These are phyloP conservation scores for Luperina testacea DNA, from an alignment of 2,888 invertebrate genomes.

Conservation along the genomic window DNA sequence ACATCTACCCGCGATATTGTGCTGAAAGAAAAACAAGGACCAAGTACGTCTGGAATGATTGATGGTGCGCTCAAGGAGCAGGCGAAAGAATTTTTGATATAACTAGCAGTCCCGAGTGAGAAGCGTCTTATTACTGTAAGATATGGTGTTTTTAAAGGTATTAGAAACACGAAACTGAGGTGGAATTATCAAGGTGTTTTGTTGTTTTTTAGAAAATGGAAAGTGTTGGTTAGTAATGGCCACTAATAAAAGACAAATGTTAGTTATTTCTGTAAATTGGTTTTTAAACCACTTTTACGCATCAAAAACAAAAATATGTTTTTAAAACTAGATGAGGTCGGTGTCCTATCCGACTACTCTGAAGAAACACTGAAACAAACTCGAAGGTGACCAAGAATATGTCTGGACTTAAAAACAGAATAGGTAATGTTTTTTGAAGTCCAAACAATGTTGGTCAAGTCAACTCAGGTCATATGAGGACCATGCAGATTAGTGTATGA, in stretches of 20 bases:
- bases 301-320: neutral
- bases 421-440: neutral
- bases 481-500: neutral
- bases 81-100: slow-evolving; percentile 54
- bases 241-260: neutral
- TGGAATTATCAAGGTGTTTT: neutral
- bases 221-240: neutral
- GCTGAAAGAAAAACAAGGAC: slow-evolving; percentile 60
- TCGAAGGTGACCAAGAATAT: neutral
- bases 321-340: neutral
- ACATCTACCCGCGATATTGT: slow-evolving; percentile 46
- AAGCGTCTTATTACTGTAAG: slow-evolving; percentile 45
- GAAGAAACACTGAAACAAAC: neutral
- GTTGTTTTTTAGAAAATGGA: neutral
- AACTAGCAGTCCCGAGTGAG: slow-evolving; percentile 52
- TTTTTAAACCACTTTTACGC: neutral
- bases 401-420: neutral
- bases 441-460: neutral
- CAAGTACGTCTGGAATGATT: slow-evolving; percentile 60
- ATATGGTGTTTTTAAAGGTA: slow-evolving; percentile 42
- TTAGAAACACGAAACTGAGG: neutral
- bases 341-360: neutral
- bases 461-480: neutral
- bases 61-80: slow-evolving; percentile 52
- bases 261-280: neutral